These are phyloP conservation scores for Urechis unicinctus DNA, from an alignment of 2,888 invertebrate genomes.

Conservation along the genomic window DNA sequence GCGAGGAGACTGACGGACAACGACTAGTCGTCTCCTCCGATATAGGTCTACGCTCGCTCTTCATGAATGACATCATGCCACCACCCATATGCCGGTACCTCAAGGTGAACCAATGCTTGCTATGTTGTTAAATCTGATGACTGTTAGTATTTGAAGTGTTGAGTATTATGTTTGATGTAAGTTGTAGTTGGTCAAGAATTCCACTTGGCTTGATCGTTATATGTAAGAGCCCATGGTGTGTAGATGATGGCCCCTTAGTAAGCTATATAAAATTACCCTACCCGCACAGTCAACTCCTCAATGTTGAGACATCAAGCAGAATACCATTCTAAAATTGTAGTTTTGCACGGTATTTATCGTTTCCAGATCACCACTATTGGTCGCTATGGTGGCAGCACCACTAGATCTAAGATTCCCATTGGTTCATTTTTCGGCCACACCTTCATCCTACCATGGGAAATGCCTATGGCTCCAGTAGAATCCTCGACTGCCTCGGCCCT, in stretches of 20 bases:
- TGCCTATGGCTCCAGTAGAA: not conserved
- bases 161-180: too few species aligned
- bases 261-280: too few species aligned
- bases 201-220: too few species aligned
- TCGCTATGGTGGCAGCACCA: slow-evolving; percentile 83
- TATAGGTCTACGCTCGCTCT: slow-evolving; percentile 77
- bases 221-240: too few species aligned
- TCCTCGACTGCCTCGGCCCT: not conserved
- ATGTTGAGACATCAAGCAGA: too few species aligned
- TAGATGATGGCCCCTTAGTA: too few species aligned
- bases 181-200: too few species aligned
- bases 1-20: slow-evolving; percentile 78
- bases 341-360: not conserved
- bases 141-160: too few species aligned
- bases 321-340: too few species aligned
- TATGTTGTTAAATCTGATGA: not conserved
- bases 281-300: not conserved
- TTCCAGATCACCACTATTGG: slow-evolving; percentile 82
- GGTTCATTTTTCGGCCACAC: slow-evolving; percentile 92
- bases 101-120: slow-evolving; percentile 68
- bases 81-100: slow-evolving; percentile 82
- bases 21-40: slow-evolving; percentile 79
- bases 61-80: slow-evolving; percentile 83
- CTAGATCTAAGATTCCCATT: slow-evolving; percentile 80
- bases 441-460: slow-evolving; percentile 61